phyloP scores from a whole-genome alignment of 1,140 invertebrate species.

The Euschistus heros region DNA sequence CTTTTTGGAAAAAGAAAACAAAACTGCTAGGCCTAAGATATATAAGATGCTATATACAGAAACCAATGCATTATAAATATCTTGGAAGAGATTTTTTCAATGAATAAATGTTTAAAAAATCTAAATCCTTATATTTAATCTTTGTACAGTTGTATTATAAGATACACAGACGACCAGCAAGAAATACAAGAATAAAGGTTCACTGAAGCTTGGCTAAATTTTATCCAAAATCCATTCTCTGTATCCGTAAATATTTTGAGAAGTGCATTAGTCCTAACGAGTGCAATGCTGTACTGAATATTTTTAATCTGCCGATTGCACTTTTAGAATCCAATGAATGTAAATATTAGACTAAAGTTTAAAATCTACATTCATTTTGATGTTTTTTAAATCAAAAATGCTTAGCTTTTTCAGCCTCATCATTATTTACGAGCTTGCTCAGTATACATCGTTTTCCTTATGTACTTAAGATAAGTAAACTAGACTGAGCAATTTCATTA shows the following conservation, averaged over 20 bases:
- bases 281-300: background rate
- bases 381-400: too few relatives aligned
- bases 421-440: background rate
- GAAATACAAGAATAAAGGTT: conserved; percentile 13
- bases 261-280: conserved; percentile 8
- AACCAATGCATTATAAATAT: conserved; percentile 19
- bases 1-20: conserved; percentile 17
- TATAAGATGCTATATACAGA: conserved; percentile 20
- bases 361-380: too few relatives aligned
- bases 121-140: conserved; percentile 22
- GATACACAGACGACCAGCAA: conserved; percentile 20
- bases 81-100: conserved; percentile 12
- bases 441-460: conserved; percentile 7
- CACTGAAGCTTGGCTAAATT: conserved; percentile 25
- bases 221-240: conserved; percentile 2
- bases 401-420: too few relatives aligned
- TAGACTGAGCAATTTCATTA: background rate
- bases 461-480: conserved; percentile 16
- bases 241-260: background rate
- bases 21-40: conserved; percentile 22
- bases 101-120: conserved; percentile 20
- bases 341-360: too few relatives aligned
- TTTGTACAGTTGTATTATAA: conserved; percentile 18
- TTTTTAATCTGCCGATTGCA: background rate
- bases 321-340: background rate